These are phyloP conservation scores for Euura saliciscinereae DNA, from an alignment of 1,140 invertebrate species.

Conservation along the genomic window DNA sequence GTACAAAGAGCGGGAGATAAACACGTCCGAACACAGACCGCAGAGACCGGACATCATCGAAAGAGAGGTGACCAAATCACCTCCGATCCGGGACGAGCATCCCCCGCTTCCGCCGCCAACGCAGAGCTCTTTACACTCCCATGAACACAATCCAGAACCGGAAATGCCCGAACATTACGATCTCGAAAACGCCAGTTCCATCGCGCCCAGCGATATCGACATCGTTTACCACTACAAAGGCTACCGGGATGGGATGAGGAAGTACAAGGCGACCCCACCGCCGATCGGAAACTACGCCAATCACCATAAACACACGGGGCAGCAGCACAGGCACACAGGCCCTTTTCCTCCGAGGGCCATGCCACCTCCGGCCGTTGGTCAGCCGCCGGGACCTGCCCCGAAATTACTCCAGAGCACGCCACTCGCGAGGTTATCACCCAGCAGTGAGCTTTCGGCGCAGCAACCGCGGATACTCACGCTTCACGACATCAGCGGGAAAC, in stretches of 20 bases:
- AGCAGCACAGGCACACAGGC: slow-evolving; percentile 75
- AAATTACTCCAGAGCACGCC: slow-evolving; percentile 85
- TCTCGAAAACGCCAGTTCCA: slow-evolving; percentile 95
- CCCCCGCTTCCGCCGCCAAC: slow-evolving; percentile 70
- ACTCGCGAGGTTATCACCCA: slow-evolving; percentile 86
- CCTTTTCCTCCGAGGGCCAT: slow-evolving; percentile 70
- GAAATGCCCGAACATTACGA: slow-evolving; percentile 96
- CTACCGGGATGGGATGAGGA: slow-evolving; percentile 82
- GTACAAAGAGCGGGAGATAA: slow-evolving; percentile 84
- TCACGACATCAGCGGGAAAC: slow-evolving; percentile 92
- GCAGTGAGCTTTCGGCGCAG: slow-evolving; percentile 88
- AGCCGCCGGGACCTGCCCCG: slow-evolving; percentile 64
- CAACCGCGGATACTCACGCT: slow-evolving; percentile 89
- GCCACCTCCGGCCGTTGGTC: slow-evolving; percentile 70
- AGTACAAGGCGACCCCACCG: slow-evolving; percentile 83
- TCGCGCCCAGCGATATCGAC: slow-evolving; percentile 96
- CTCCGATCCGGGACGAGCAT: slow-evolving; percentile 77
- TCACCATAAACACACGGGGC: slow-evolving; percentile 78
- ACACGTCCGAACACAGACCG: slow-evolving; percentile 69
- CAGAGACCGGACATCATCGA: slow-evolving; percentile 93
- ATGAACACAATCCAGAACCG: slow-evolving; percentile 70
- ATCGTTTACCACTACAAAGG: slow-evolving; percentile 97
- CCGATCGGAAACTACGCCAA: slow-evolving; percentile 69
- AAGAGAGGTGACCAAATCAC: slow-evolving; percentile 83
- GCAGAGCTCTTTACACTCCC: slow-evolving; percentile 68